These are phyloP conservation scores for Argopecten irradians DNA, from an alignment of 1,140 invertebrate genomes.

Conservation along the genomic window DNA sequence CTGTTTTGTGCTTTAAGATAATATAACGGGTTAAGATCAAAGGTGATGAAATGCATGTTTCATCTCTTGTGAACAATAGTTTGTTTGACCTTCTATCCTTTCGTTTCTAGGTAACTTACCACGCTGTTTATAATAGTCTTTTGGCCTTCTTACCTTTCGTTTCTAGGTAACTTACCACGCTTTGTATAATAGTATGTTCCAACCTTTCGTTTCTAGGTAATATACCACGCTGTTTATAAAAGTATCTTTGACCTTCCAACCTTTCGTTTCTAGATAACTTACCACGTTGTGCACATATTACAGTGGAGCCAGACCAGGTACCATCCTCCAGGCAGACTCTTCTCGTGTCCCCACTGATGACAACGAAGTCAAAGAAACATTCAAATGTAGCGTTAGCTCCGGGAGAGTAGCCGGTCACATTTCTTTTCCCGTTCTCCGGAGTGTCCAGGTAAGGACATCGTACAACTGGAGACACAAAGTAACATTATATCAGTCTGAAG, in stretches of 20 bases:
- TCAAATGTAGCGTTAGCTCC: constrained; percentile 50
- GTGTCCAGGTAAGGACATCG: constrained; percentile 58
- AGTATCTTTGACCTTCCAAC: neutral
- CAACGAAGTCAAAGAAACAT: constrained; percentile 48
- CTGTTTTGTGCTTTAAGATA: neutral
- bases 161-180: constrained; percentile 28
- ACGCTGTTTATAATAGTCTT: neutral
- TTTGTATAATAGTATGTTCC: constrained; percentile 46
- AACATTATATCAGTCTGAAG: neutral
- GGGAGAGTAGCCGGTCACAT: constrained; percentile 48
- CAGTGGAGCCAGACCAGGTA: constrained; percentile 49
- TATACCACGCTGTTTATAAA: neutral
- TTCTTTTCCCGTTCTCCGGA: constrained; percentile 60
- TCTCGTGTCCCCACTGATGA: constrained; percentile 28
- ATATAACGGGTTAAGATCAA: neutral
- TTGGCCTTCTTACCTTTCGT: neutral
- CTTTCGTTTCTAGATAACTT: constrained; percentile 9
- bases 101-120: constrained; percentile 28
- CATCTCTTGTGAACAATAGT: neutral
- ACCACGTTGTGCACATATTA: constrained; percentile 54
- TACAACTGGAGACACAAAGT: constrained; percentile 54
- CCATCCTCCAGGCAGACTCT: constrained; percentile 52
- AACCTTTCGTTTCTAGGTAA: neutral
- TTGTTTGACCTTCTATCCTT: neutral
- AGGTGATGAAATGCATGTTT: neutral